Base-by-base conservation (phyloP, 2,888 invertebrate genomes). In the Sarcophaga variegata region DNA sequence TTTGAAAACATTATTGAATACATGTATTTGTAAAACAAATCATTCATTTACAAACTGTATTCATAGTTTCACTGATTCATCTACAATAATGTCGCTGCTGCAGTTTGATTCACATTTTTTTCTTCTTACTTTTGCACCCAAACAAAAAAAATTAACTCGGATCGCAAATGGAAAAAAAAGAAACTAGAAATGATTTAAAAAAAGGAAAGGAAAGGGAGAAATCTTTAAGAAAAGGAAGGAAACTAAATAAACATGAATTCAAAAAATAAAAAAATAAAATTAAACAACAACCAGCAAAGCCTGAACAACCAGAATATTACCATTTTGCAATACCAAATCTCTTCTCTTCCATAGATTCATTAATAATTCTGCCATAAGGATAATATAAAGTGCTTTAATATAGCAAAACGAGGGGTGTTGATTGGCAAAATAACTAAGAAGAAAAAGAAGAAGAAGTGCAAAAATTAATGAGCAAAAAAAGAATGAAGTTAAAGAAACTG, bases 301-400 rank as follows among this genome's bases (percentile, higher is more conserved):
- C 87, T 76, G 81, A 81, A 87, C 81, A 87, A 87, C 87, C 81
- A 87, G 87, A 87, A 78, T 81, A 62, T 87, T 81, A 75, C 54
- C 75, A 77, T 80, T 87, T 74, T 79, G 76, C 81, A 84, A 81
- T 78, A 71, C 11, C 71, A 71, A 11, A 22, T 22, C 22, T 22
- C 22, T 22, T 27, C 12, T 27, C 3, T 75, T 80, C 80, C 76
- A 84, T 84, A 76, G 76, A 81, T 66, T 84, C 75, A 66, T 80
- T 85, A 60, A 14, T 20, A 49, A 12, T 63, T 74, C 25, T 75
- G 17, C 14, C 47, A 47, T 75, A 4, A 63, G 6, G 12, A 54
- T 54, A 27, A 67, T 64, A 67, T 64, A 45, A 78, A 74, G 22
- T 62, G 49, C 63, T 59, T 76, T 45, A 59, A 71, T 54, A 83